Percentiles rank a stretch among this genome's conserved stretches.
phyloP scores from a whole-genome alignment of 1,140 invertebrate genomes.

The Cataglyphis hispanica region DNA sequence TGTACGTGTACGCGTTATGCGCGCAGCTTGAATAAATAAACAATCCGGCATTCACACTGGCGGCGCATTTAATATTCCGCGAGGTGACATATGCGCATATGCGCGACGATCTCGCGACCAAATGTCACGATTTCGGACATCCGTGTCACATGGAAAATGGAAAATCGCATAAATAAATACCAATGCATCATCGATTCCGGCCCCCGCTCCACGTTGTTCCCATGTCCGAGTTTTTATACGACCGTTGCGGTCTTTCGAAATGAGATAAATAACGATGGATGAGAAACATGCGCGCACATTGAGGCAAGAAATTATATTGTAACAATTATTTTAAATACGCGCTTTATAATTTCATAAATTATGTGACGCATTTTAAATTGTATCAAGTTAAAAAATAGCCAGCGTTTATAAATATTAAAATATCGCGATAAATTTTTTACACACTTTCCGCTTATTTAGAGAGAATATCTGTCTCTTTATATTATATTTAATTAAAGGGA shows the following conservation, averaged over 20 bases:
- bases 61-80: slow-evolving; percentile 53
- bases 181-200: slow-evolving; percentile 54
- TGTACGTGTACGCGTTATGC: slow-evolving; percentile 4
- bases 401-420: not conserved
- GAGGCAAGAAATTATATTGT: slow-evolving; percentile 1
- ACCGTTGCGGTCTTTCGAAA: not conserved
- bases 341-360: not conserved
- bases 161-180: slow-evolving; percentile 64
- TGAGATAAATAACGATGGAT: slow-evolving; percentile 12
- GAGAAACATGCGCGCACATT: not conserved
- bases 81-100: slow-evolving; percentile 47
- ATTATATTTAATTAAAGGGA: not conserved
- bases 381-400: not conserved
- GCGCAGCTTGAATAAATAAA: slow-evolving; percentile 62
- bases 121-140: slow-evolving; percentile 61
- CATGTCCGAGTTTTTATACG: slow-evolving; percentile 41
- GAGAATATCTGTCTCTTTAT: not conserved
- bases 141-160: slow-evolving; percentile 60
- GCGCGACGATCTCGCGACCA: slow-evolving; percentile 55
- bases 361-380: not conserved
- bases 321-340: not conserved
- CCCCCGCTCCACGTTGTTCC: slow-evolving; percentile 12
- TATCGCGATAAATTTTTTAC: not conserved
- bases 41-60: slow-evolving; percentile 45
- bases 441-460: not conserved